Evolutionary conservation across 2,113 vertebrate genomes (phyloP).

Genomic region (Esox niger): DNA sequence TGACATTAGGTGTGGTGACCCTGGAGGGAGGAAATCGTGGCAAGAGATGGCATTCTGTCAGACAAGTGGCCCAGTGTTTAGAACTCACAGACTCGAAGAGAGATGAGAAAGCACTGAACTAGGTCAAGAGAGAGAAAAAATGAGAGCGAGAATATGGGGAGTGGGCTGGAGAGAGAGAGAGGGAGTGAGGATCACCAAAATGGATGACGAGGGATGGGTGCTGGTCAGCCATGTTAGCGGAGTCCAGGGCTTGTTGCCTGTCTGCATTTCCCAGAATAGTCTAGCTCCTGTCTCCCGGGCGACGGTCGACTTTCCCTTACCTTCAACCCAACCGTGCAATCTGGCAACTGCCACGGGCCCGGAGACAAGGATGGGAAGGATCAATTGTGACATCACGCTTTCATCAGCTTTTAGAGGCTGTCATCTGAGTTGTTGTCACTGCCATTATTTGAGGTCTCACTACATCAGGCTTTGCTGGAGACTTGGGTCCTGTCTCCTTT

Average conservation of each 20-base stretch:
- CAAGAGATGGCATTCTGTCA: slow-evolving; percentile 6
- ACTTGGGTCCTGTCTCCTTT: neutral
- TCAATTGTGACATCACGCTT: slow-evolving; percentile 4
- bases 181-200: slow-evolving; percentile 1
- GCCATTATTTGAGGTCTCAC: neutral
- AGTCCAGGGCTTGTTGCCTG: slow-evolving; percentile 49
- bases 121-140: neutral
- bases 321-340: neutral
- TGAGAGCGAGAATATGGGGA: neutral
- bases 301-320: slow-evolving; percentile 1
- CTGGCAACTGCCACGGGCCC: neutral
- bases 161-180: neutral
- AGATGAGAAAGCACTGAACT: neutral
- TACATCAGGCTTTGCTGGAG: neutral
- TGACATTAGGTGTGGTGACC: slow-evolving; percentile 21
- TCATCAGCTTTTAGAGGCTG: slow-evolving; percentile 6
- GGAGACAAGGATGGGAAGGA: neutral
- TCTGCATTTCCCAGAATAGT: slow-evolving; percentile 37
- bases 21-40: slow-evolving; percentile 8
- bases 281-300: slow-evolving; percentile 3
- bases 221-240: slow-evolving; percentile 56
- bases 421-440: neutral
- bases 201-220: slow-evolving; percentile 18
- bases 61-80: slow-evolving; percentile 5
- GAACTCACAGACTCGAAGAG: slow-evolving; percentile 6